Evolutionary conservation across 2,797 vertebrate genomes (phyloP).

Genomic region (Cephalopachus bancanus): DNA sequence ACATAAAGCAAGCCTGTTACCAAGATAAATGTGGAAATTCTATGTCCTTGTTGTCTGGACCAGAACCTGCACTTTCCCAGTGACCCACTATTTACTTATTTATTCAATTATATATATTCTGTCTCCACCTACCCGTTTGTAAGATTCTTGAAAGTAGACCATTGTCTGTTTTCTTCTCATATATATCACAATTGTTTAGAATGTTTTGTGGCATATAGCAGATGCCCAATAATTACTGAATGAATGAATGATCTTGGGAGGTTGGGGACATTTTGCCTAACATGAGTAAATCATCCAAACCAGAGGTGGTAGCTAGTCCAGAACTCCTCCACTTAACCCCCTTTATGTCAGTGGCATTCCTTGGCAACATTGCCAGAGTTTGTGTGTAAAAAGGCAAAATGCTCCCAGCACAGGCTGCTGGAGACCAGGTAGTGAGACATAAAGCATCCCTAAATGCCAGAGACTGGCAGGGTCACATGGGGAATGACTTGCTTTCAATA

Average conservation of each 20-base stretch:
- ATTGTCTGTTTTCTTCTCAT: neutral
- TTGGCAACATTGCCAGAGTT: neutral
- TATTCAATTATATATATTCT: neutral
- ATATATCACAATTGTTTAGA: neutral
- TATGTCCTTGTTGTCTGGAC: neutral
- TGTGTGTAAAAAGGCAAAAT: neutral
- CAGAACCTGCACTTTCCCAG: neutral
- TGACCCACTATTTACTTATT: neutral
- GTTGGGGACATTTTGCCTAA: neutral
- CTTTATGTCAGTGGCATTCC: neutral
- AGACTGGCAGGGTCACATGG: neutral
- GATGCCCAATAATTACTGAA: neutral
- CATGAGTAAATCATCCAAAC: neutral
- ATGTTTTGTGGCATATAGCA: neutral
- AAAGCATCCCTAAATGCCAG: neutral
- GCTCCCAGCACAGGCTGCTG: no score
- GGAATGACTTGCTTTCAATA: neutral
- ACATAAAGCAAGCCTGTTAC: neutral
- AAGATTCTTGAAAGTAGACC: neutral
- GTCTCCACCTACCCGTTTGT: neutral
- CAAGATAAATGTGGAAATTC: neutral
- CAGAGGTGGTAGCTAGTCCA: neutral
- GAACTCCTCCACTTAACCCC: neutral
- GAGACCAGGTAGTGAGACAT: neutral
- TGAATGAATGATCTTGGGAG: neutral